Evolutionary conservation across 2,888 invertebrate species (phyloP), one percentile per base, ranked within the genome.

Genomic region (Trichogramma dendrolimi): DNA sequence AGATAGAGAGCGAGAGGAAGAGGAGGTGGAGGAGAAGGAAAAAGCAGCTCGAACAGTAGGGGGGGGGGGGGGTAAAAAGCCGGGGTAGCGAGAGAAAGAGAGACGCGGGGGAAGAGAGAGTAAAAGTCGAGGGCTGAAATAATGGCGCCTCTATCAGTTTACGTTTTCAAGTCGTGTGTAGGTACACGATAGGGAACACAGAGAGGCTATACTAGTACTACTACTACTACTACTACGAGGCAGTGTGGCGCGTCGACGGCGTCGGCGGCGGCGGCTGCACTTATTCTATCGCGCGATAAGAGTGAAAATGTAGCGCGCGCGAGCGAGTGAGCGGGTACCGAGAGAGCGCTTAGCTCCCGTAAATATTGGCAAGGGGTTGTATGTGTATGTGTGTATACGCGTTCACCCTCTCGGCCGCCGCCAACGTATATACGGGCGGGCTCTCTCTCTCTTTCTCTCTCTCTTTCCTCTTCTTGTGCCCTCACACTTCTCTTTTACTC

Each of bases 211-310:
- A 49, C 50, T 58, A 62, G 2, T 27, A 27, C 50, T 58, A 62
- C 27, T 27, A 27, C 27, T 27, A 27, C 27, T 27, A 3, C 14
- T 14, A 14, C 14, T 57, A 52, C 50, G 50, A 67, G 57, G 55
- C 49, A 47, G 54, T 56, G 58, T 27, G 60, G 52, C 44, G 51
- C 56, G 60, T 10, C 59, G 62, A 55, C 43, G 8, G 63, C 46
- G 51, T 14, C 58, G 61, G 49, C 48, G 64, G 65, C 64, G 62
- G 67, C 27, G 69, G 72, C 70, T 73, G 71, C 71, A 70, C 71
- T 72, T 74, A 73, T 74, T 72, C 70, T 69, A 72, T 67, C 69
- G 67, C 55, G 71, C 71, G 75, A 75, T 75, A 75, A 75, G 73
- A 62, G 67, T 67, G 71, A 74, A 73, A 73, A 71, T 70, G 73